A percentile compares a stretch with the other conserved stretches of the same genome.
Evolutionary conservation across 2,113 vertebrate species (phyloP).

Genomic region (Procapra przewalskii): DNA sequence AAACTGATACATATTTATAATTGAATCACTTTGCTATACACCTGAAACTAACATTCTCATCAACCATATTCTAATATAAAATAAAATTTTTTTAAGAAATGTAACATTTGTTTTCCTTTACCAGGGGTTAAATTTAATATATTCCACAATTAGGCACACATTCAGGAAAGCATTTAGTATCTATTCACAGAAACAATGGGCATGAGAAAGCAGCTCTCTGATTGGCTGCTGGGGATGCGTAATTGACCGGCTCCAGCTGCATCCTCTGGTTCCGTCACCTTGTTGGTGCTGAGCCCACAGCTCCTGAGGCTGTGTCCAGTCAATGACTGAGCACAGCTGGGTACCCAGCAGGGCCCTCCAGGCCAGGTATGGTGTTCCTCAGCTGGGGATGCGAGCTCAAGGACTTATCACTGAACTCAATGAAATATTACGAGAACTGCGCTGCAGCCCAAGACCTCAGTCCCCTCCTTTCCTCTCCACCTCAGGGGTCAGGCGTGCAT

Average conservation of each 20-base stretch:
- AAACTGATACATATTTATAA: neutral
- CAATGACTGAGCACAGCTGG: neutral
- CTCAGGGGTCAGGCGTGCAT: neutral
- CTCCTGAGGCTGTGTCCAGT: neutral
- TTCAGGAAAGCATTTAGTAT: neutral
- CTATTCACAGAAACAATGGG: neutral
- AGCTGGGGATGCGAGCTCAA: neutral
- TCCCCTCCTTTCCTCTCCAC: neutral
- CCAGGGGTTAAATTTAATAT: neutral
- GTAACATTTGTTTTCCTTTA: neutral
- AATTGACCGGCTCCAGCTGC: too few species aligned
- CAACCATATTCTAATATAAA: neutral
- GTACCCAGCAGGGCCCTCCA: neutral
- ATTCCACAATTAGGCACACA: neutral
- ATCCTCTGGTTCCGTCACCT: neutral
- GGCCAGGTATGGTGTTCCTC: neutral
- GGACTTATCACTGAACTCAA: neutral
- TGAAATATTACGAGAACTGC: neutral
- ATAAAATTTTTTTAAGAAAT: neutral
- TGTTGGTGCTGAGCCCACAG: neutral
- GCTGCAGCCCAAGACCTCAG: neutral
- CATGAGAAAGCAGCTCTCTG: neutral
- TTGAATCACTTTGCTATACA: neutral
- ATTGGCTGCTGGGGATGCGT: neutral
- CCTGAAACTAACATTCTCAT: neutral